Evolutionary conservation across 2,113 vertebrate species (phyloP).

Genomic region (Ahaetulla prasina): DNA sequence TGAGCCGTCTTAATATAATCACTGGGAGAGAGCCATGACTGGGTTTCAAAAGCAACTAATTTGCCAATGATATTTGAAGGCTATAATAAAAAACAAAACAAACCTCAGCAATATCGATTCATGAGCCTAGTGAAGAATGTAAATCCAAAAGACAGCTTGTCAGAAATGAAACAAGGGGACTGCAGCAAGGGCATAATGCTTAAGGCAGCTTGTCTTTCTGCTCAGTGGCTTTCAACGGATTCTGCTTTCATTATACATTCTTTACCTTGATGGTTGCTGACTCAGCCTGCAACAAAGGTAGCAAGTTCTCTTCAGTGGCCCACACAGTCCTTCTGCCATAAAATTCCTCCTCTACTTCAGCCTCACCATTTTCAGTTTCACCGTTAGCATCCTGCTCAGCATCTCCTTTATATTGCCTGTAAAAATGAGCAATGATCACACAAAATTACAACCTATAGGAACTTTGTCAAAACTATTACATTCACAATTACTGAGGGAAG

Average conservation of each 20-base stretch:
- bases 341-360: conserved; percentile 59
- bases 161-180: conserved; percentile 5
- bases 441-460: neutral
- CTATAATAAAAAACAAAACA: neutral
- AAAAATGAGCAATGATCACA: neutral
- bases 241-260: conserved; percentile 4
- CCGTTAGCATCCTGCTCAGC: conserved; percentile 61
- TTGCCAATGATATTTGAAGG: neutral
- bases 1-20: neutral
- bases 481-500: neutral
- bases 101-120: neutral
- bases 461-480: neutral
- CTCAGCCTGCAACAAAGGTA: conserved; percentile 50
- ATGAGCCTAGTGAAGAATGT: neutral
- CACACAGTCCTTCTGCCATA: conserved; percentile 54
- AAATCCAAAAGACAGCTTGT: neutral
- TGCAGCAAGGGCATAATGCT: neutral
- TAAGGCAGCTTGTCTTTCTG: conserved; percentile 4
- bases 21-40: neutral
- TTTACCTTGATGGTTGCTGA: conserved; percentile 57
- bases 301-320: conserved; percentile 64
- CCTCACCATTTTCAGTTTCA: conserved; percentile 67
- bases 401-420: conserved; percentile 70
- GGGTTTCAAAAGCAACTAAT: neutral
- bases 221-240: neutral